Percentiles rank a stretch among this genome's conserved stretches.
Conservation (phyloP, 1,140 invertebrate species). For the Bicyclus anynana region DNA sequence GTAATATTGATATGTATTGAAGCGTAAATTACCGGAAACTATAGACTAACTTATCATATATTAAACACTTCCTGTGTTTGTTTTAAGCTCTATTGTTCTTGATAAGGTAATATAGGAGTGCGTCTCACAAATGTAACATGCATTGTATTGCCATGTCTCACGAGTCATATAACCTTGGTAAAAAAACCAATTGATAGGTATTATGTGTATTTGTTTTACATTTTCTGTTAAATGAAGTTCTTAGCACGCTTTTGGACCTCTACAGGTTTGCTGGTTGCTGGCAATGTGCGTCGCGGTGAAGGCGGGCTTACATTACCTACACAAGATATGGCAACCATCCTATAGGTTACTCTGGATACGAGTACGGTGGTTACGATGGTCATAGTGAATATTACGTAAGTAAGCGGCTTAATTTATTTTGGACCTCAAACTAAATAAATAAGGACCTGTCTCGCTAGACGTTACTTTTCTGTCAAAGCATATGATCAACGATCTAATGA, state of each 20-base stretch:
- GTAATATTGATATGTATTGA: constrained; percentile 17
- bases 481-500: too few species aligned
- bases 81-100: constrained; percentile 47
- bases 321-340: constrained; percentile 30
- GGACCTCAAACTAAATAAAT: too few species aligned
- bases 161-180: constrained; percentile 12
- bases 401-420: constrained; percentile 10
- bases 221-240: too few species aligned
- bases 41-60: constrained; percentile 32
- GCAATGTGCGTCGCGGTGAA: constrained; percentile 40
- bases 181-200: not conserved
- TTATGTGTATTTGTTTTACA: not conserved
- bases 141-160: constrained; percentile 33
- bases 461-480: too few species aligned
- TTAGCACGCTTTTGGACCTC: not conserved
- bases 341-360: constrained; percentile 29
- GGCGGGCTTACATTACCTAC: constrained; percentile 42
- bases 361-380: constrained; percentile 24
- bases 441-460: too few species aligned
- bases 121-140: constrained; percentile 24
- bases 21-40: constrained; percentile 32
- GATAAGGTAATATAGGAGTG: constrained; percentile 28
- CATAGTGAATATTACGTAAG: constrained; percentile 55
- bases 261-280: constrained; percentile 44
- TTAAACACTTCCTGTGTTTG: constrained; percentile 49